phyloP scores from a whole-genome alignment of 2,113 vertebrate species.

The Regulus satrapa region DNA sequence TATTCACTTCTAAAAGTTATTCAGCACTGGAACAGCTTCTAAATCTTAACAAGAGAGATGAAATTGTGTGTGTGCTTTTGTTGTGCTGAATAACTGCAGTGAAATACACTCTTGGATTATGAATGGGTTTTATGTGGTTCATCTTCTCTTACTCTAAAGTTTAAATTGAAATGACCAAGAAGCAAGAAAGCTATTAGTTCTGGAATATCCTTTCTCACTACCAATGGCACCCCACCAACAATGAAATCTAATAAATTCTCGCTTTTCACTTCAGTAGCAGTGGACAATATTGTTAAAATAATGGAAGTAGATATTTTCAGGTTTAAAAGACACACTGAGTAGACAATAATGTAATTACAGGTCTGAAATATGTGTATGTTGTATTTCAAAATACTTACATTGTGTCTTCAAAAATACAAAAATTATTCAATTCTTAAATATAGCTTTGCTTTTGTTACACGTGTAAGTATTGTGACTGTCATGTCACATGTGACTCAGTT shows the following conservation, averaged over 20 bases:
- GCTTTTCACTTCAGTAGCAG: not conserved
- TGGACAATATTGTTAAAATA: not conserved
- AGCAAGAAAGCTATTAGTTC: conserved; percentile 27
- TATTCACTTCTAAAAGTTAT: not conserved
- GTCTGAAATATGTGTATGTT: not conserved
- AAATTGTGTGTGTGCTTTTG: conserved; percentile 15
- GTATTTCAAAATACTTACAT: conserved; percentile 11
- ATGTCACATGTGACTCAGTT: not conserved
- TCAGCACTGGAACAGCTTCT: not conserved
- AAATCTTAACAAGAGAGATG: not conserved
- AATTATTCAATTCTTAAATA: not conserved
- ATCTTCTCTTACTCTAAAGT: conserved; percentile 36
- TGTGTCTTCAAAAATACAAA: not conserved
- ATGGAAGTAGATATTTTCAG: not conserved
- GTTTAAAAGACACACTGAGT: conserved; percentile 19
- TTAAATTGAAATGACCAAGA: conserved; percentile 53
- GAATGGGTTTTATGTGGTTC: not conserved
- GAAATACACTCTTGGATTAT: conserved; percentile 42
- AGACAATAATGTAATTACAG: not conserved
- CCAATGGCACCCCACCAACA: not conserved
- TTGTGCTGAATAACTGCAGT: conserved; percentile 18
- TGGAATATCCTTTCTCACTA: not conserved
- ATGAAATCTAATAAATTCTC: not conserved
- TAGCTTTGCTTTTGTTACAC: not conserved
- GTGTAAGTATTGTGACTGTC: not conserved